These are phyloP conservation scores for Micromussa lordhowensis DNA, from an alignment of 92 coral and sea anemone genomes.

Conservation along the genomic window DNA sequence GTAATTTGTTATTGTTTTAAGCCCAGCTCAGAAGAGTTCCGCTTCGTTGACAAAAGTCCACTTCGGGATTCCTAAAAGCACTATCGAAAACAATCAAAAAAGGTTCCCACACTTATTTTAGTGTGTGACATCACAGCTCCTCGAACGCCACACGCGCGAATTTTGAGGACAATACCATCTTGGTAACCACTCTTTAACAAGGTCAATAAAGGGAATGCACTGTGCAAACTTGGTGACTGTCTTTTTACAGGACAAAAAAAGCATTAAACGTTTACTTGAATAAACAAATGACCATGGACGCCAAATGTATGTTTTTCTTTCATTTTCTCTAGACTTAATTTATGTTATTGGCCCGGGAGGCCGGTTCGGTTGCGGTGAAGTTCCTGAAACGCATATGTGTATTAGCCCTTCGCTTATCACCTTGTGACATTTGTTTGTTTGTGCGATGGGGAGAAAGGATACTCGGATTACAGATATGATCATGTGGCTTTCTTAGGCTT, in stretches of 20 bases:
- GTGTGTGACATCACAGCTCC: slow-evolving; percentile 4
- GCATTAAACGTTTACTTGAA: slow-evolving; percentile 22
- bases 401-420: slow-evolving; percentile 75
- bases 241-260: slow-evolving; percentile 11
- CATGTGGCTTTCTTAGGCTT: slow-evolving; percentile 84
- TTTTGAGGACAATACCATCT: not conserved
- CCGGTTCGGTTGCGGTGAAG: slow-evolving; percentile 48
- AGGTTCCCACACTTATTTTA: slow-evolving; percentile 5
- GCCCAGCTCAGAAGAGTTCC: not conserved
- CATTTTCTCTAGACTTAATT: slow-evolving; percentile 28
- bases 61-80: slow-evolving; percentile 1
- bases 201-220: slow-evolving; percentile 40
- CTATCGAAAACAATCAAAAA: not conserved
- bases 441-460: slow-evolving; percentile 83
- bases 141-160: not conserved
- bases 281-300: slow-evolving; percentile 33
- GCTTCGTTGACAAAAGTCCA: slow-evolving; percentile 17
- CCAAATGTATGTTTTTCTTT: slow-evolving; percentile 36
- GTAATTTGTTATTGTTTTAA: slow-evolving; percentile 1
- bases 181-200: slow-evolving; percentile 34
- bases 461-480: slow-evolving; percentile 93
- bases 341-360: slow-evolving; percentile 11
- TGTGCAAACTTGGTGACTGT: slow-evolving; percentile 16
- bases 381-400: slow-evolving; percentile 18
- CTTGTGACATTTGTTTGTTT: slow-evolving; percentile 86